These are phyloP conservation scores for Ameiurus melas DNA, from an alignment of 2,113 vertebrate species.

Conservation along the genomic window DNA sequence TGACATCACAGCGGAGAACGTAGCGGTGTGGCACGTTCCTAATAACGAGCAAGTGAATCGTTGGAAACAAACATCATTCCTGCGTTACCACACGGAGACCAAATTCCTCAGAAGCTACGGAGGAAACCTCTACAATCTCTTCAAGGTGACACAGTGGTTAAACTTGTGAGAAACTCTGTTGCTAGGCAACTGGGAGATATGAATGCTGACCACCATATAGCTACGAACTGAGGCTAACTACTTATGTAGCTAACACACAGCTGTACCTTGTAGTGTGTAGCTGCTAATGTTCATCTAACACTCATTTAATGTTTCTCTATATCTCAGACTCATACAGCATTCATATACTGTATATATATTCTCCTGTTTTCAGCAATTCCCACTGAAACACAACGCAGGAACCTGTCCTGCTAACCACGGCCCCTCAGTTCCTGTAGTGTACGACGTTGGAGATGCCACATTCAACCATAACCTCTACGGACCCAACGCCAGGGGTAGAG, in stretches of 20 bases:
- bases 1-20: constrained; percentile 33
- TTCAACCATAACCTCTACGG: constrained; percentile 16
- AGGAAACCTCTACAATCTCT: constrained; percentile 48
- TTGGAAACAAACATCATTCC: constrained; percentile 24
- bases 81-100: constrained; percentile 52
- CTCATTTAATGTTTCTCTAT: too few relatives aligned
- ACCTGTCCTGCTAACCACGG: background rate
- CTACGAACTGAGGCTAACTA: too few relatives aligned
- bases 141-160: constrained; percentile 11
- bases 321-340: too few relatives aligned
- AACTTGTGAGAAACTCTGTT: too few relatives aligned
- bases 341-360: too few relatives aligned
- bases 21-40: constrained; percentile 48
- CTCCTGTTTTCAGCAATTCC: background rate
- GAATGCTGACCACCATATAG: too few relatives aligned
- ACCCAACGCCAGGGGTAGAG: background rate
- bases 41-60: constrained; percentile 1
- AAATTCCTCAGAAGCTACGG: background rate
- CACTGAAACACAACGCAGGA: background rate
- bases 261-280: too few relatives aligned
- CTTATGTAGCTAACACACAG: too few relatives aligned
- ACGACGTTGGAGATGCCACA: background rate
- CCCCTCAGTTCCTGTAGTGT: background rate
- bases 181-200: too few relatives aligned
- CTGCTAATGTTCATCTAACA: too few relatives aligned